phyloP scores from a whole-genome alignment of 2,113 vertebrate genomes.

The Heliornis fulica region DNA sequence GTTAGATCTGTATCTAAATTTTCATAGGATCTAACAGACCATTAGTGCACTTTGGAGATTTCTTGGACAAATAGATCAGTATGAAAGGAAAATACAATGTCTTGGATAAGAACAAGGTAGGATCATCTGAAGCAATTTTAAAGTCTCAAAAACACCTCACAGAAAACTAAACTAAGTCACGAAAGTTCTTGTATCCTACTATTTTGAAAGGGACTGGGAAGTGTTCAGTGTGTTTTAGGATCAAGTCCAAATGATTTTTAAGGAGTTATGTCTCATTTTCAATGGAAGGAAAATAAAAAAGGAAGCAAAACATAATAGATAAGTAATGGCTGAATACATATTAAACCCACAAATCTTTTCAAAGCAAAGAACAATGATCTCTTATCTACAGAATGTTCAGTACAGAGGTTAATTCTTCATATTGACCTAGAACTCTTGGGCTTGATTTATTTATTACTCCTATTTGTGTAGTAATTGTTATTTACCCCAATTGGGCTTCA shows the following conservation, averaged over 20 bases:
- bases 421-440: neutral
- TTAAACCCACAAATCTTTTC: constrained; percentile 12
- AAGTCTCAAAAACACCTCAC: neutral
- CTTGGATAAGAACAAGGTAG: neutral
- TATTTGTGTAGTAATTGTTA: constrained; percentile 3
- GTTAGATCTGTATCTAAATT: neutral
- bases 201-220: constrained; percentile 5
- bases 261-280: constrained; percentile 20
- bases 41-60: neutral
- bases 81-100: neutral
- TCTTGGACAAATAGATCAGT: neutral
- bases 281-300: constrained; percentile 59
- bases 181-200: neutral
- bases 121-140: neutral
- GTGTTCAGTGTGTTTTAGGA: neutral
- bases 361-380: constrained; percentile 26
- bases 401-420: neutral
- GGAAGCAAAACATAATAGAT: constrained; percentile 44
- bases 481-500: neutral
- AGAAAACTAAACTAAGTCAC: neutral
- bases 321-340: neutral
- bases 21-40: neutral
- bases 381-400: constrained; percentile 15
- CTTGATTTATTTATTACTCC: neutral
- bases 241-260: constrained; percentile 40